These are phyloP conservation scores for Drosophila helvetica DNA, from an alignment of 2,888 invertebrate genomes.

Conservation along the genomic window DNA sequence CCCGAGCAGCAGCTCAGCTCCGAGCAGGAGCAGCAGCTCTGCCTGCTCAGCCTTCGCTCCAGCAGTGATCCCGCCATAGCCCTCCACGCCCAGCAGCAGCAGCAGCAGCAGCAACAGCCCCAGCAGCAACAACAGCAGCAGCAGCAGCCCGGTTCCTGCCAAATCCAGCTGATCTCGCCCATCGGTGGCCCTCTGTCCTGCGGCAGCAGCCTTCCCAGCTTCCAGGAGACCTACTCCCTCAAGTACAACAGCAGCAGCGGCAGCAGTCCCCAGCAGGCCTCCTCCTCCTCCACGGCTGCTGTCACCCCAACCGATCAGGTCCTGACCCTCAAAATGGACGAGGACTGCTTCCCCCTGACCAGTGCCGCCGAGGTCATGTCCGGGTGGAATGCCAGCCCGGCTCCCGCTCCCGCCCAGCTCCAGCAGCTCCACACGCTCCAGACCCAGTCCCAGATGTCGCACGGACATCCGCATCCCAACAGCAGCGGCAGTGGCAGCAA, in stretches of 20 bases:
- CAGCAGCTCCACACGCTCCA: conserved; percentile 61
- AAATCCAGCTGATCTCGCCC: conserved; percentile 71
- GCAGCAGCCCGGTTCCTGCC: conserved; percentile 41
- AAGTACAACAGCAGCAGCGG: conserved; percentile 86
- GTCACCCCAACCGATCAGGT: conserved; percentile 71
- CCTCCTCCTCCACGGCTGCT: conserved; percentile 52
- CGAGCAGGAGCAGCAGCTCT: conserved; percentile 78
- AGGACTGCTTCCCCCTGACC: conserved; percentile 91
- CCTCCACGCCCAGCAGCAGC: conserved; percentile 78
- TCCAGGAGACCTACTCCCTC: conserved; percentile 94
- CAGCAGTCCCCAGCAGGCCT: conserved; percentile 61
- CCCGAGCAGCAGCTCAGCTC: conserved; percentile 78
- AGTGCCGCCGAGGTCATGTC: conserved; percentile 67
- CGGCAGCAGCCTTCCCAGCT: conserved; percentile 90
- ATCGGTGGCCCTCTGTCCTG: conserved; percentile 79
- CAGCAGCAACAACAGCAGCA: conserved; percentile 63
- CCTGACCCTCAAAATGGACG: conserved; percentile 92
- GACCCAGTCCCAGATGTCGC: conserved; percentile 54
- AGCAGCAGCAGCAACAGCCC: conserved; percentile 58
- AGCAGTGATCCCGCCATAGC: conserved; percentile 84
- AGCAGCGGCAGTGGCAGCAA: conserved; percentile 39
- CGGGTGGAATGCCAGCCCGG: conserved; percentile 53
- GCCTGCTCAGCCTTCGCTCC: conserved; percentile 81
- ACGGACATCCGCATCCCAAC: conserved; percentile 49
- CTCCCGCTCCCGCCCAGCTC: conserved; percentile 49